Conservation (phyloP, 2,113 vertebrate species). For the Beaufortia kweichowensis region DNA sequence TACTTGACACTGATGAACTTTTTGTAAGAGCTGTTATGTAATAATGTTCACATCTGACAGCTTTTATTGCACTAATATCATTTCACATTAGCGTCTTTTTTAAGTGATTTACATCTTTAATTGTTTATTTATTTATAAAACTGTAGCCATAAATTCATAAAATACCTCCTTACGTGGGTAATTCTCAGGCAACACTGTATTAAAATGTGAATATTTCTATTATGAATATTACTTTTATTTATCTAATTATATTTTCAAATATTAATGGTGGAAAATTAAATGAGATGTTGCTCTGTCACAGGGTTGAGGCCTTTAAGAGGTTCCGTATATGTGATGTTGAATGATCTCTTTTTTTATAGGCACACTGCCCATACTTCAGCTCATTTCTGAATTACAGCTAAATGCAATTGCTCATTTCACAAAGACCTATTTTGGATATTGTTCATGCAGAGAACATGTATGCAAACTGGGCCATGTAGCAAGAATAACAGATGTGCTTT, state of each 20-base stretch:
- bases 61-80: neutral
- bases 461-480: neutral
- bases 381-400: neutral
- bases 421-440: neutral
- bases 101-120: neutral
- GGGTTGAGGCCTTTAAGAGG: neutral
- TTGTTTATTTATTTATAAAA: neutral
- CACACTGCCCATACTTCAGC: no score
- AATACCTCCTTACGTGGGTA: neutral
- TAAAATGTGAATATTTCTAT: neutral
- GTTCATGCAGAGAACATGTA: neutral
- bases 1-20: neutral
- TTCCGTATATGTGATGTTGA: no score
- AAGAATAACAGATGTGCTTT: no score
- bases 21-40: neutral
- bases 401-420: neutral
- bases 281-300: no score
- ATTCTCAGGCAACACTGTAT: slow-evolving; percentile 4
- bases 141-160: neutral
- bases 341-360: no score
- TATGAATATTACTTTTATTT: neutral
- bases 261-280: neutral
- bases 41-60: neutral
- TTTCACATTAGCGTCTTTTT: neutral
- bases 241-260: no score